Evolutionary conservation across 2,888 invertebrate species (phyloP).

Genomic region (Alviniconcha strummeri): DNA sequence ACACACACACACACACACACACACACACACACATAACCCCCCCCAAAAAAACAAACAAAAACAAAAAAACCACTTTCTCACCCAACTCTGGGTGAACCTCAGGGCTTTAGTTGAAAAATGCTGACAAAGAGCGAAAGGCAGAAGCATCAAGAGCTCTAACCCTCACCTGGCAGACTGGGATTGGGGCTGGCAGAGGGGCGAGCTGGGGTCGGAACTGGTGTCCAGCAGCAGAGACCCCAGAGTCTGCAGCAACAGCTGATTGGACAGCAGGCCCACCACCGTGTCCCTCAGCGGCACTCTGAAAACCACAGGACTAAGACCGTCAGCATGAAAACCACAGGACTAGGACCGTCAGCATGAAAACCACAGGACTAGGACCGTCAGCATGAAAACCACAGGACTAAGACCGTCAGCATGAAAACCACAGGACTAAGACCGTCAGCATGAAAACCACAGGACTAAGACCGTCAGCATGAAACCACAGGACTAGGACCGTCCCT

Average conservation of each 20-base stretch:
- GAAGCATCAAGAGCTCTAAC: too few relatives aligned
- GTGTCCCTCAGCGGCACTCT: slow-evolving; percentile 91
- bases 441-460: too few relatives aligned
- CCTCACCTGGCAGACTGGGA: too few relatives aligned
- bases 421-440: too few relatives aligned
- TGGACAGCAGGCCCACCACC: slow-evolving; percentile 91
- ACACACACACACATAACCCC: background rate
- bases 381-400: too few relatives aligned
- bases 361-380: too few relatives aligned
- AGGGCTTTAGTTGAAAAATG: too few relatives aligned
- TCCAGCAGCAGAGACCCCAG: slow-evolving; percentile 90
- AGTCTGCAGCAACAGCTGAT: slow-evolving; percentile 93
- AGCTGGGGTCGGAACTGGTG: slow-evolving; percentile 23
- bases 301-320: slow-evolving; percentile 38
- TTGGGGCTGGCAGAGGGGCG: too few relatives aligned
- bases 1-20: slow-evolving; percentile 4
- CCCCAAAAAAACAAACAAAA: background rate
- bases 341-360: background rate
- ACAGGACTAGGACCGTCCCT: background rate
- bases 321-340: background rate
- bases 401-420: too few relatives aligned
- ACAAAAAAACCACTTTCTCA: background rate
- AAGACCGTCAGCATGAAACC: slow-evolving; percentile 1
- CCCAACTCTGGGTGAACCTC: background rate
- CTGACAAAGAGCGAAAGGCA: too few relatives aligned